Evolutionary conservation across 2,797 vertebrate species (phyloP), one percentile per base, ranked within the genome.

Genomic region (Micropoecilia bifurca): DNA sequence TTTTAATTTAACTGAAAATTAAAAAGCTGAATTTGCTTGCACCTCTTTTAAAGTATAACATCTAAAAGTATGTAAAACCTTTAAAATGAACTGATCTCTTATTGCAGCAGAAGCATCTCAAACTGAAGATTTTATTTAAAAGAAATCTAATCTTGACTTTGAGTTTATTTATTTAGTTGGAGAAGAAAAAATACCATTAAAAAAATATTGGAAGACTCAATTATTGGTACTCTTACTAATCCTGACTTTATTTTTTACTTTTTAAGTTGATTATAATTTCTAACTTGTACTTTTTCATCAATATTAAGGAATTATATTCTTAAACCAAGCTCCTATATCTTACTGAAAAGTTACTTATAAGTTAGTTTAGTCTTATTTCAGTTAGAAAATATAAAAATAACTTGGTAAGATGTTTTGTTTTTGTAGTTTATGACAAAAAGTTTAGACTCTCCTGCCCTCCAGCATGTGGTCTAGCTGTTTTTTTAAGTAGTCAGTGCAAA

Each of bases 401-500:
- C 20, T 50, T 48, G 47, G 47, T 2, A 7, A 20, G 47, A 20
- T 20, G 22, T 50, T 50, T 50, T 0, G 20, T 50, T 50, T 50
- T 22, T 50, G 48, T 50, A 50, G 6, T 8, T 50, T 22, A 50
- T 50, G 48, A 50, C 48, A 7, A 22, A 50, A 50, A 1, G 48
- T 50, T 50, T 7, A 20, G 20, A 22, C 48, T 22, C 48, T 50
- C 48, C 2, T 79, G 75, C 75, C 80, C 80, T 87, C 79, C 90
- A 80, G 75, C 80, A 33, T 87, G 90, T 36, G 80, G 82, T 81
- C 83, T 25, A 39, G 57, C 77, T 77, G 79, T 63, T 33, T 83
- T 88, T 86, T 83, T 83, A 79, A 86, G 83, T 25, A 79, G 61
- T 78, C 77, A 76, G 81, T 81, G 45, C 9, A 3, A 81, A 83